Evolutionary conservation across 2,113 vertebrate species (phyloP).

Genomic region (Guaruba guarouba): DNA sequence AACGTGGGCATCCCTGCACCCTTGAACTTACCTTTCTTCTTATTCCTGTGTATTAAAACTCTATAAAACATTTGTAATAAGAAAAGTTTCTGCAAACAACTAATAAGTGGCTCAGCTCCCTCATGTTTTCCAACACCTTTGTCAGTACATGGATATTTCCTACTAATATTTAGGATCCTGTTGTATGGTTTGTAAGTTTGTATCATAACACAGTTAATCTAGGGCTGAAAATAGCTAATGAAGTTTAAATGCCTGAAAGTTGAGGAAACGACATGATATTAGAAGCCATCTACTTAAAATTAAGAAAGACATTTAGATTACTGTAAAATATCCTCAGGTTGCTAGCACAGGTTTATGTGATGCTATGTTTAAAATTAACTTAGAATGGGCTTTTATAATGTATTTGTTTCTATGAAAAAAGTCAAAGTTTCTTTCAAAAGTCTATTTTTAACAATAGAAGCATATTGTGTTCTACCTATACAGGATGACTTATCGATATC

Average conservation of each 20-base stretch:
- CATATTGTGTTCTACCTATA: not conserved
- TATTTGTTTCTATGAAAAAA: not conserved
- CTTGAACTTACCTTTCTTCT: not conserved
- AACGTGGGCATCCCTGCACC: not conserved
- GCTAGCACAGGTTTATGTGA: not conserved
- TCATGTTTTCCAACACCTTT: rapidly evolving
- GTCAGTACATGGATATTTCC: not conserved
- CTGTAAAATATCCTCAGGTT: not conserved
- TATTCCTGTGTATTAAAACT: not conserved
- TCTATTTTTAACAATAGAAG: not conserved
- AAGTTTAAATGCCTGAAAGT: not conserved
- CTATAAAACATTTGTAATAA: not conserved
- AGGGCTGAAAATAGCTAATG: not conserved
- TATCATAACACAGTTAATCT: not conserved
- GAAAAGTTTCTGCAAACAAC: not conserved
- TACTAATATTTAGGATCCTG: not conserved
- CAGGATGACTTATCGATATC: not conserved
- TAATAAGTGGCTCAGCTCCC: not conserved
- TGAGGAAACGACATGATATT: not conserved
- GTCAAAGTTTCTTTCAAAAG: not conserved
- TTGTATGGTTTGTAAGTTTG: not conserved
- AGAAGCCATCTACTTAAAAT: not conserved
- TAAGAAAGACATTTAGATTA: not conserved
- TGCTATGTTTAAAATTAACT: not conserved
- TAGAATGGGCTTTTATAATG: not conserved